Conservation (phyloP, 2,797 vertebrate species). For the Onychomys torridus region DNA sequence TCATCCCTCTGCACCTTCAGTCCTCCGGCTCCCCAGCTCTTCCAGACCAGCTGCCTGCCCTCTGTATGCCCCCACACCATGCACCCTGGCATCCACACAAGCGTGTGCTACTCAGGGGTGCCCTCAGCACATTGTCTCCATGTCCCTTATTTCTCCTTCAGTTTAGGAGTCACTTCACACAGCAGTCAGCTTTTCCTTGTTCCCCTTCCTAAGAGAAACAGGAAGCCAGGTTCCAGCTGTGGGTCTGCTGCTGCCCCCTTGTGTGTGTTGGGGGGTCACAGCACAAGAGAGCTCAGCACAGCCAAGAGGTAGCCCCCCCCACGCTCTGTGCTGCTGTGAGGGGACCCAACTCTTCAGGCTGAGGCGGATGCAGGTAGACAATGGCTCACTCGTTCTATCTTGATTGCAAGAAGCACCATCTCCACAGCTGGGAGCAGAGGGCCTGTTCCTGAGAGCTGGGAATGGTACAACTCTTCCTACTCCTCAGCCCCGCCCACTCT, state of each 20-base stretch:
- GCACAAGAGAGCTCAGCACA: rapidly evolving
- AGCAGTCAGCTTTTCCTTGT: neutral
- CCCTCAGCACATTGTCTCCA: neutral
- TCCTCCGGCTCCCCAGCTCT: neutral
- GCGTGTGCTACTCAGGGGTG: neutral
- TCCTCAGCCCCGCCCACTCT: neutral
- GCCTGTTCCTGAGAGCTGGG: neutral
- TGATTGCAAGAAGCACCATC: neutral
- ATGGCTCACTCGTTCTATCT: neutral
- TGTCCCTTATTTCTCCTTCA: neutral
- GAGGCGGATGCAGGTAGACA: neutral
- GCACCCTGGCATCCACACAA: rapidly evolving
- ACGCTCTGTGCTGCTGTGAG: neutral
- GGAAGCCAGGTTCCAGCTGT: neutral
- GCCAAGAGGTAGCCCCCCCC: too few relatives aligned
- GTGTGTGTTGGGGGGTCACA: neutral
- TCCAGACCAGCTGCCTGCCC: neutral
- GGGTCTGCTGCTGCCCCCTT: neutral
- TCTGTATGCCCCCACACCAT: rapidly evolving
- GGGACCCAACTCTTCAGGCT: neutral
- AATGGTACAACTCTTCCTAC: neutral
- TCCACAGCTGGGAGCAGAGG: neutral
- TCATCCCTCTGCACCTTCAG: neutral
- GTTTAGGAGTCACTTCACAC: neutral
- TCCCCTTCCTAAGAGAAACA: neutral